Base-by-base conservation (phyloP, 2,113 vertebrate species). In the Laticauda colubrina region DNA sequence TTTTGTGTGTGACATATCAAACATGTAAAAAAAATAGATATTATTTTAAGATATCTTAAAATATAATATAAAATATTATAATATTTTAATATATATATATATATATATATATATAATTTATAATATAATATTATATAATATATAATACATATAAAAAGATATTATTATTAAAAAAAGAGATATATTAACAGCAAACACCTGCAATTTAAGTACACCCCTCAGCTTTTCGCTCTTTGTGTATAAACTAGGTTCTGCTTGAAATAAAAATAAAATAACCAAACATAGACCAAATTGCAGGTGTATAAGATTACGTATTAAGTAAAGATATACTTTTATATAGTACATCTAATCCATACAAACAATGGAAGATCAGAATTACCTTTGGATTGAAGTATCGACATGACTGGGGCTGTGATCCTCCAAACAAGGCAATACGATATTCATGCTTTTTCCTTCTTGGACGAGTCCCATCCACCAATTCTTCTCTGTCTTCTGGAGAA, bases 351-450 rank as follows among this genome's bases (percentile, higher is more conserved):
- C 29, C 21, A 86, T 34, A 29, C 23, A 53, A 90, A 61, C 51
- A 51, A 23, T 23, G 7, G 55, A 85, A 85, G 21, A 43, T 54
- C 23, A 87, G 94, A 96, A 95, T 97, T 97, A 99, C 99, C 98
- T 99, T 99, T 91, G 99, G 99, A 96, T 99, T 99, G 96, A 99
- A 99, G 94, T 99, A 99, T 97, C 99, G 98, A 96, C 99, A 99
- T 95, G 99, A 99, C 95, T 99, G 99, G 92, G 99, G 99, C 96
- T 99, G 99, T 3, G 99, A 99, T 92, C 99, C 99, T 93, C 99
- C 99, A 95, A 99, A 99, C 54, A 99, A 97, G 91, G 99, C 99
- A 93, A 99, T 99, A 94, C 98, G 98, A 90, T 98, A 99, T 96
- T 99, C 99, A 0, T 99, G 99, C 81, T 99, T 99, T 97, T 99